phyloP scores from a whole-genome alignment of 2,888 invertebrate genomes.

The Acanthococcus lagerstroemiae region DNA sequence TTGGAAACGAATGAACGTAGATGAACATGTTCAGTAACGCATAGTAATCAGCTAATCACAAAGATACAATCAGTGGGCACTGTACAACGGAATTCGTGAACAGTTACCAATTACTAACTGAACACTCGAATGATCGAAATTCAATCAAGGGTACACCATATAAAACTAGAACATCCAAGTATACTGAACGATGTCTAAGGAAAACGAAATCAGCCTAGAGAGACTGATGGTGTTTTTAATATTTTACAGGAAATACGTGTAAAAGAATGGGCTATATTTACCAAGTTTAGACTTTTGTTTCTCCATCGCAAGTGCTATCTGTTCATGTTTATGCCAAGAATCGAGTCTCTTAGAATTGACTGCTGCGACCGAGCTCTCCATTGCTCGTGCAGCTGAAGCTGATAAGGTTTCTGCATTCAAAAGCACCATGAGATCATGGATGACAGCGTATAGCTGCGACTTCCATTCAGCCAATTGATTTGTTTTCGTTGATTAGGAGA shows the following conservation, averaged over 20 bases:
- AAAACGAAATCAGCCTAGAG: neutral
- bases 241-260: neutral
- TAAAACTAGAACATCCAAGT: neutral
- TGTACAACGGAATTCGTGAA: too few relatives aligned
- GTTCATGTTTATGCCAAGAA: conserved; percentile 30
- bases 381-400: conserved; percentile 32
- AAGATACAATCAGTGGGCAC: too few relatives aligned
- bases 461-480: conserved; percentile 12
- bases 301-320: conserved; percentile 26
- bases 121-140: too few relatives aligned
- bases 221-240: neutral
- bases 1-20: too few relatives aligned
- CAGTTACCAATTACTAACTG: too few relatives aligned
- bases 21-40: too few relatives aligned
- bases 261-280: conserved; percentile 4
- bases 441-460: conserved; percentile 2
- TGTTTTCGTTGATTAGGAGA: too few relatives aligned
- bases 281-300: conserved; percentile 29
- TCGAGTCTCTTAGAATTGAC: conserved; percentile 27
- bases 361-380: conserved; percentile 31
- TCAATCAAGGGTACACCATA: too few relatives aligned
- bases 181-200: neutral
- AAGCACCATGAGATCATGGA: conserved; percentile 30
- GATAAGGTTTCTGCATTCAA: conserved; percentile 27
- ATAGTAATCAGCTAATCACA: too few relatives aligned